Base-by-base conservation (phyloP, 2,113 vertebrate species). In the Enhydra lutris region DNA sequence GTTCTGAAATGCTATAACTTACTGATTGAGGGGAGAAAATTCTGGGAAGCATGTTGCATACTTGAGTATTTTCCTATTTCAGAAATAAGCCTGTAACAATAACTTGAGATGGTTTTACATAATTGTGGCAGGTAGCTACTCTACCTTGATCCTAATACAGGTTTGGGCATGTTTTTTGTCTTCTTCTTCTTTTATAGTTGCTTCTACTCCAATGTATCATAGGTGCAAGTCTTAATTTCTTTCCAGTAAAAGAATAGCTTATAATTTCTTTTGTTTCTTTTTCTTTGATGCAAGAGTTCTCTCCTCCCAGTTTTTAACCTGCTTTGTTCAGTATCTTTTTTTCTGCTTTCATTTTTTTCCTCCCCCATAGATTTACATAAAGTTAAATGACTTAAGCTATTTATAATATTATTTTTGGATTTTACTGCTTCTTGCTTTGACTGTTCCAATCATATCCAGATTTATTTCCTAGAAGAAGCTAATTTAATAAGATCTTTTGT, bases 1-100 rank as follows among this genome's bases (percentile, higher is more conserved):
- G 69, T 97, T 98, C 82, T 90, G 96, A 97, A 97, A 97, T 95
- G 76, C 80, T 97, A 95, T 97, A 97, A 97, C 98, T 98, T 97
- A 97, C 80, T 95, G 73, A 90, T 42, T 90, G 86, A 98, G 96
- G 90, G 87, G 96, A 97, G 94, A 74, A 81, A 97, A 96, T 91
- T 97, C 97, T 97, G 92, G 96, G 97, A 92, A 98, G 59, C 69
- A 26, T 42, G 80, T 94, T 96, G 63, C 26, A 91, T 1, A 96
- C 85, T 78, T 81, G 67, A 97, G 36, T 87, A 61, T 94, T n/a
- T 96, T 97, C 89, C 45, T 69, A 21, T 95, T 98, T 98, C 91
- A 97, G 78, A 98, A 97, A 95, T 96, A 96, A 97, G 78, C 21
- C 57, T 93, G 39, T 94, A 98, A 96, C 94, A 97, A 92, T 98